A percentile compares a stretch with the other conserved stretches of the same genome.
phyloP scores from a whole-genome alignment of 2,888 invertebrate genomes.

The Halocaridina rubra region DNA sequence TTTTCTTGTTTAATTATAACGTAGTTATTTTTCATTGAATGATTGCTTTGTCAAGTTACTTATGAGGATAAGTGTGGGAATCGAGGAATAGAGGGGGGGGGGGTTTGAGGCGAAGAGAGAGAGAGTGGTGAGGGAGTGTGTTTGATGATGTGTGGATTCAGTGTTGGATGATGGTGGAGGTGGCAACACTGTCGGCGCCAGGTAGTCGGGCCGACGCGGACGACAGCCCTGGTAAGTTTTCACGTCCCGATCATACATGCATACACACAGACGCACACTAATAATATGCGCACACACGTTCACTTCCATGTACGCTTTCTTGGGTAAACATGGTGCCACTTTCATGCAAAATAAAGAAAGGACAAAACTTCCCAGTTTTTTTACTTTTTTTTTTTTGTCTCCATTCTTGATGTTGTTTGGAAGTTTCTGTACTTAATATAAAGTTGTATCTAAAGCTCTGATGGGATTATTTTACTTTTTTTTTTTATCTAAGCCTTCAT shows the following conservation, averaged over 20 bases:
- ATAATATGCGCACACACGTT: background rate
- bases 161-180: slow-evolving; percentile 4
- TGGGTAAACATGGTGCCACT: background rate
- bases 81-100: background rate
- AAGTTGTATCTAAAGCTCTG: too few species aligned
- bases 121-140: background rate
- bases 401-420: too few species aligned
- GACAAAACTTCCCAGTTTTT: too few species aligned
- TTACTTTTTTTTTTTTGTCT: too few species aligned
- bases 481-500: too few species aligned
- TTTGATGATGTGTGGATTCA: background rate
- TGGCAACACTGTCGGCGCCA: slow-evolving; percentile 46
- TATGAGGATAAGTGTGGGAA: too few species aligned
- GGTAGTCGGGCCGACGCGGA: slow-evolving; percentile 41
- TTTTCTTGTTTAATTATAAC: too few species aligned
- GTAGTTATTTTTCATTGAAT: too few species aligned
- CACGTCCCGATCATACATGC: slow-evolving; percentile 27
- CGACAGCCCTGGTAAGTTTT: slow-evolving; percentile 40
- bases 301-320: background rate
- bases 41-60: too few species aligned
- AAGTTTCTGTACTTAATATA: too few species aligned
- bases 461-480: too few species aligned
- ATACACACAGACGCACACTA: background rate
- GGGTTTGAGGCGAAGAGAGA: background rate
- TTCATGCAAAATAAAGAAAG: background rate